Evolutionary conservation across 2,797 vertebrate genomes (phyloP), one percentile per base, ranked within the genome.

Genomic region (Chaetodon trifasciatus): DNA sequence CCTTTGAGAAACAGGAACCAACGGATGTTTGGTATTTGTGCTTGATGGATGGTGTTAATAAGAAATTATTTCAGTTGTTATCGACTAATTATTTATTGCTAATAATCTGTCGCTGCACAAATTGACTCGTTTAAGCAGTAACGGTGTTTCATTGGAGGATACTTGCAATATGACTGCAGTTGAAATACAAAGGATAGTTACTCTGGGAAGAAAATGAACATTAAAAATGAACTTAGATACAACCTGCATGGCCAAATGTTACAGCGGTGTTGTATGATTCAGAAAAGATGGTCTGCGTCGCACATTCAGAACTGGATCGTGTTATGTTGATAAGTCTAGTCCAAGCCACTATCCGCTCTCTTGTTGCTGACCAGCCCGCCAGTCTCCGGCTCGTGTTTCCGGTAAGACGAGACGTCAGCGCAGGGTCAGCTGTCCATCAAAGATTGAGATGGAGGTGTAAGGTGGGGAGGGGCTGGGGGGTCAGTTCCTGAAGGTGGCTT

Each of bases 351-450:
- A 17, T 32, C 55, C 35, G 56, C 13, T 87, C 83, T 91, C 83
- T 32, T 78, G 86, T 88, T 81, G 76, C 85, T 3, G 13, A 52
- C 62, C 49, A 35, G 68, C 37, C 61, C 6, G 79, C 75, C 69
- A 53, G 70, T 78, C 47, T 57, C 49, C 28, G 57, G 86, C 84
- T 89, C 50, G 6, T 61, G 81, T 93, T 93, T 88, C 89, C 67
- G 13, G 90, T 89, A 88, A 93, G 87, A 56, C 2, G 86, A 94
- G 86, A 89, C 61, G 49, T 82, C 82, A 68, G 82, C 57, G 55
- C 2, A 40, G 79, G 84, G 89, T 90, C 91, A 89, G 76, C 89
- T 88, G 86, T 92, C 88, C 50, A 62, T 88, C 86, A 80, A 21
- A 76, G 74, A 79, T 79, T 23, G 44, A 81, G 83, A 71, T 67